A percentile compares a stretch with the other conserved stretches of the same genome.
Conservation (phyloP, 64 coral and sea anemone genomes). For the Dendrophyllia cribrosa region DNA sequence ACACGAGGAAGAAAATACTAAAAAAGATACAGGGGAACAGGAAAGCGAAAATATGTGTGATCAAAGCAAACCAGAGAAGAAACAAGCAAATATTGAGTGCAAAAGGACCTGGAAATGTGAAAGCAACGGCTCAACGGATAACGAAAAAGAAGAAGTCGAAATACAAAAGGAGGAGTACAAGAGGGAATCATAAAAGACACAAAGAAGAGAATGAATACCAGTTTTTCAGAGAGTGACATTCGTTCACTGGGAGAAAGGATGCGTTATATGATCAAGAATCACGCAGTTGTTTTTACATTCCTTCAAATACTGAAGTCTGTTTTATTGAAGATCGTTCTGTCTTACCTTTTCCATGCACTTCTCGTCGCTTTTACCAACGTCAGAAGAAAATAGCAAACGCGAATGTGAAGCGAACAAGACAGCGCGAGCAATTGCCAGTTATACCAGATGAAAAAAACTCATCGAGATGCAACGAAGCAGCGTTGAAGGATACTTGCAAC, state of each 20-base stretch:
- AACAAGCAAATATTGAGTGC: neutral
- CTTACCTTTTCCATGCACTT: neutral
- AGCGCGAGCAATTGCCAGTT: conserved; percentile 1
- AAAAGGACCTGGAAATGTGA: neutral
- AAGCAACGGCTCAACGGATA: neutral
- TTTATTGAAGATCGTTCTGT: conserved; percentile 13
- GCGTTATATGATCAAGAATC: neutral
- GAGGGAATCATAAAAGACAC: neutral
- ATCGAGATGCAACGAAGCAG: neutral
- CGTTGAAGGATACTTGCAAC: neutral
- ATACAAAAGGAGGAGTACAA: neutral
- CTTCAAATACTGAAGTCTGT: neutral
- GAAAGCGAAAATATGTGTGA: neutral
- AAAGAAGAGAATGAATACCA: neutral
- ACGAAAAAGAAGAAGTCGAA: neutral
- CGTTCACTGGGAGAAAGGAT: neutral
- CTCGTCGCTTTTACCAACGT: neutral
- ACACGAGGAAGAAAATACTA: neutral
- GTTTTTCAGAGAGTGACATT: neutral
- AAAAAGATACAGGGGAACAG: neutral
- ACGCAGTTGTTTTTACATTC: neutral
- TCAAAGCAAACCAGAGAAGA: neutral
- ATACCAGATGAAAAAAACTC: neutral
- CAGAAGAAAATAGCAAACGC: neutral
- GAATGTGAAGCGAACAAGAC: neutral